Conservation (phyloP, 1,140 invertebrate species). For the Drosophila azteca region DNA sequence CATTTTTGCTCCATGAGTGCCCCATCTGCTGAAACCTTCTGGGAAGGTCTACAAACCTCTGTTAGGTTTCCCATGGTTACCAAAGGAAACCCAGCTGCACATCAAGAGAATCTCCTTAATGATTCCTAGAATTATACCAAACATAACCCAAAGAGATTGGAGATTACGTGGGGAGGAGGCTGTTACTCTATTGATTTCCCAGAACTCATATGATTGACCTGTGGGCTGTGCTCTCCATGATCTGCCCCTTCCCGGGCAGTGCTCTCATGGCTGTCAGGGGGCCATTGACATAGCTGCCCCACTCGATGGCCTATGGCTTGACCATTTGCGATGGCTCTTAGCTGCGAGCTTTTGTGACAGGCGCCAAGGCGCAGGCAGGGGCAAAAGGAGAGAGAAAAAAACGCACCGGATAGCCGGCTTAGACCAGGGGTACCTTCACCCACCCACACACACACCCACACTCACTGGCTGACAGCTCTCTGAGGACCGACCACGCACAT, state of each 20-base stretch:
- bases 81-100: too few species aligned
- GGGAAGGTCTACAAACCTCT: too few species aligned
- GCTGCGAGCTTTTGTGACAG: slow-evolving; percentile 56
- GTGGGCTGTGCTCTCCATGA: slow-evolving; percentile 7
- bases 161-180: neutral
- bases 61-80: too few species aligned
- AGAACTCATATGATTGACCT: slow-evolving; percentile 27
- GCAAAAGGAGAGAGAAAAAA: slow-evolving; percentile 36
- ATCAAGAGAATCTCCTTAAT: too few species aligned
- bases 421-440: slow-evolving; percentile 7
- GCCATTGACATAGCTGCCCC: slow-evolving; percentile 35
- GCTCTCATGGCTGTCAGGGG: slow-evolving; percentile 10
- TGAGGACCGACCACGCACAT: slow-evolving; percentile 8
- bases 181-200: slow-evolving; percentile 1
- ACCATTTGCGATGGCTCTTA: slow-evolving; percentile 41
- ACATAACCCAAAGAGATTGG: neutral
- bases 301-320: slow-evolving; percentile 28
- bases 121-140: too few species aligned
- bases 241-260: neutral
- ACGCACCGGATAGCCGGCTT: slow-evolving; percentile 55
- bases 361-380: neutral
- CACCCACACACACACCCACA: neutral
- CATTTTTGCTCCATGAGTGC: too few species aligned
- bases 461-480: slow-evolving; percentile 11
- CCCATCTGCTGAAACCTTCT: too few species aligned